phyloP scores from a whole-genome alignment of 2,113 vertebrate species.

The Rattus norvegicus region DNA sequence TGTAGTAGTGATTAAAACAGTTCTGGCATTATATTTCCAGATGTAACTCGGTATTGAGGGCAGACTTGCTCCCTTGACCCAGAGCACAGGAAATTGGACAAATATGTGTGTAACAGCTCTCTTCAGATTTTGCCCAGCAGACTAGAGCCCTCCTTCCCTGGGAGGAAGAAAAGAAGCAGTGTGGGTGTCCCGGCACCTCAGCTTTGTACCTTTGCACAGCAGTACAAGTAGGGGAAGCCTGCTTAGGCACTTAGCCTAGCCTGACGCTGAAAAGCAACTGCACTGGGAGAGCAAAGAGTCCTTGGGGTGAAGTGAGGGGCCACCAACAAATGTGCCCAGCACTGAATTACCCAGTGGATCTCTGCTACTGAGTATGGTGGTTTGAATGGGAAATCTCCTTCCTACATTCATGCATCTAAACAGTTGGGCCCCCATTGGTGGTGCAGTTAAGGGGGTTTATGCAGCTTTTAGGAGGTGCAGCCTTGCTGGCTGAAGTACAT shows the following conservation, averaged over 20 bases:
- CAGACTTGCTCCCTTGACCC: not conserved
- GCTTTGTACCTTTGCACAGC: not conserved
- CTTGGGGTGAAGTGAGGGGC: not conserved
- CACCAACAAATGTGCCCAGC: not conserved
- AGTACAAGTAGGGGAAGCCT: not conserved
- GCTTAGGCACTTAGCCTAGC: not conserved
- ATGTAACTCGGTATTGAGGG: not conserved
- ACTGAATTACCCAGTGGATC: not conserved
- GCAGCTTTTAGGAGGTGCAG: not conserved
- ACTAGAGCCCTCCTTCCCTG: not conserved
- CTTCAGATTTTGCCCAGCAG: constrained; percentile 17
- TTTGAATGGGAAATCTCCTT: not conserved
- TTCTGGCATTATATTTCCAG: constrained; percentile 27
- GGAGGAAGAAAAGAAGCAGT: not conserved
- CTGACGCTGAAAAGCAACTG: not conserved
- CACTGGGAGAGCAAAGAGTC: not conserved
- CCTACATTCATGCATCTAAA: too few species aligned
- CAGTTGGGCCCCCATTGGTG: not conserved
- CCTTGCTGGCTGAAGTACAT: not conserved
- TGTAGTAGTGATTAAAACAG: not conserved
- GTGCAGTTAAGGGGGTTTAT: too few species aligned
- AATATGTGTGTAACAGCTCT: not conserved
- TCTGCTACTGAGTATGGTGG: not conserved
- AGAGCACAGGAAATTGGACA: constrained; percentile 25
- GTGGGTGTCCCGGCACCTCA: not conserved